phyloP scores from a whole-genome alignment of 2,797 vertebrate species.

The Megalops cyprinoides region DNA sequence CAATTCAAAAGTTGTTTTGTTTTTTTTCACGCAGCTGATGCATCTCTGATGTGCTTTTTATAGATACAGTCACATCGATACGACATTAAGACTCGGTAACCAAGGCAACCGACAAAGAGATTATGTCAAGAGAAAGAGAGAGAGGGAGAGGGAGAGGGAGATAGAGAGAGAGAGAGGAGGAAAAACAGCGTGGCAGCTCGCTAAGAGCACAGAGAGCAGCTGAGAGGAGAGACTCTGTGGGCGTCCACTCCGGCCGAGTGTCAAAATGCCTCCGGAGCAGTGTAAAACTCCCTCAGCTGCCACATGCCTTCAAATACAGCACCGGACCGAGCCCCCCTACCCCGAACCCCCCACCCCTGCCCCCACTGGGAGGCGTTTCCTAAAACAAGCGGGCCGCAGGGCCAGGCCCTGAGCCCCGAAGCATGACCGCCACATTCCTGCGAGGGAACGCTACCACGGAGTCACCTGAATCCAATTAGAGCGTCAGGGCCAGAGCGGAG shows the following conservation, averaged over 20 bases:
- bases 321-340: background rate
- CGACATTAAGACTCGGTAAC: conserved; percentile 67
- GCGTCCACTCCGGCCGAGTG: background rate
- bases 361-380: background rate
- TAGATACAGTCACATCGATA: conserved; percentile 62
- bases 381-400: background rate
- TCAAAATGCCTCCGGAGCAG: background rate
- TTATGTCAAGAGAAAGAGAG: conserved; percentile 50
- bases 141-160: conserved; percentile 19
- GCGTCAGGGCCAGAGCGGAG: background rate
- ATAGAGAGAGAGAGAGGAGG: conserved; percentile 43
- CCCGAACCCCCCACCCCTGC: background rate
- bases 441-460: conserved; percentile 1
- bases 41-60: conserved; percentile 49
- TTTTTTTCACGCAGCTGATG: conserved; percentile 48
- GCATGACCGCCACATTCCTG: conserved; percentile 13
- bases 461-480: conserved; percentile 20
- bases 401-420: background rate
- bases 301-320: background rate
- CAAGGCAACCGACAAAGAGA: conserved; percentile 66
- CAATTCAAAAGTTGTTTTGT: conserved; percentile 36
- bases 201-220: background rate
- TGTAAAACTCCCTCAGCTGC: background rate
- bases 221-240: background rate
- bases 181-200: background rate